Evolutionary conservation across 2,888 invertebrate species (phyloP), one percentile per base, ranked within the genome.

Genomic region (Eustalomyia histrio): DNA sequence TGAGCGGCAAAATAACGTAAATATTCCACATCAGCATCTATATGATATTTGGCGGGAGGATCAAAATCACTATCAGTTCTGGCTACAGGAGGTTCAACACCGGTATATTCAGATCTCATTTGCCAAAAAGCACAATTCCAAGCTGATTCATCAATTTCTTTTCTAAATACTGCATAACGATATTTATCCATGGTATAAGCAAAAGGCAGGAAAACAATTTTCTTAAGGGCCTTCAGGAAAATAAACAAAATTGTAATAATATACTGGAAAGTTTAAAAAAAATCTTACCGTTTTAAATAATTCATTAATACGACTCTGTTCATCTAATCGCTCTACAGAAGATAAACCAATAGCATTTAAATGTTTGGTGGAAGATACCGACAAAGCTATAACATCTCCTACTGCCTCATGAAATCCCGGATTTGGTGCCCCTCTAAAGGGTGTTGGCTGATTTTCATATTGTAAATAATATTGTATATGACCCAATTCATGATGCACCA

Each of bases 41-140:
- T 92, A 83, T 95, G 95, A 84, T 94, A 95, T 86, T 95, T 95
- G 3, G 95, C 93, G 1, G 95, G 94, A 0, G 95, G 93, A 87
- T 95, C 95, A 84, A 95, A 95, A 89, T 95, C 94, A 0, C 92
- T 91, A 83, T 94, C 94, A 18, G 91, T 92, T 81, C 95, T 91
- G 29, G 90, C 88, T 0, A 93, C 90, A 0, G 95, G 94, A 0
- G 95, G 94, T 84, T 93, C 93, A 9, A 95, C 89, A 0, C 95
- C 95, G 81, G 94, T 94, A 81, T 92, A 91, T 80, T 90, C 88
- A 58, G 92, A 93, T 24, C 94, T 91, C 84, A 95, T 90, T 84
- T 92, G 91, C 94, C 95, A 94, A 90, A 93, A 95, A 68, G 93
- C 92, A 81, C 93, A 93, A 87, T 95, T 94, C 89, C 93, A 93